Evolutionary conservation across 1,140 invertebrate species (phyloP).

Genomic region (Zaprionus africanus): DNA sequence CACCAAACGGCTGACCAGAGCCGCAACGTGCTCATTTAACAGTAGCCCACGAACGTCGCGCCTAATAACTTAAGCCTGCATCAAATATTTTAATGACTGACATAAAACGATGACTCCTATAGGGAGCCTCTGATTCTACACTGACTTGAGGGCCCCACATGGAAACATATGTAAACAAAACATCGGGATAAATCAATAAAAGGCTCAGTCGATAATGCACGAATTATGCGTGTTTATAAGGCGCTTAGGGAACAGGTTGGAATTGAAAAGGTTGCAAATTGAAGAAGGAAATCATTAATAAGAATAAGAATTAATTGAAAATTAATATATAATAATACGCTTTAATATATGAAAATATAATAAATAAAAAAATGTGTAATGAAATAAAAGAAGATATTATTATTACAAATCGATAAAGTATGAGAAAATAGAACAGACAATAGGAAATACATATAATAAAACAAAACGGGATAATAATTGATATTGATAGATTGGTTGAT

Average conservation of each 20-base stretch:
- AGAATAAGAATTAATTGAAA: neutral
- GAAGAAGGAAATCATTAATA: neutral
- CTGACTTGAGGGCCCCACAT: neutral
- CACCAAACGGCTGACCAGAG: constrained; percentile 56
- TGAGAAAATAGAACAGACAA: too few relatives aligned
- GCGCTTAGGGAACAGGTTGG: neutral
- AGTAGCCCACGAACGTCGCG: constrained; percentile 74
- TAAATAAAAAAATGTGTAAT: too few relatives aligned
- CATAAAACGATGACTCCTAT: constrained; percentile 42
- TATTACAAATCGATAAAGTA: too few relatives aligned
- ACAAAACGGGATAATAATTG: too few relatives aligned
- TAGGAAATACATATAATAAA: too few relatives aligned
- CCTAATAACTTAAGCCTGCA: constrained; percentile 77
- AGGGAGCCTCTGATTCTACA: neutral
- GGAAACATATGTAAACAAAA: constrained; percentile 40
- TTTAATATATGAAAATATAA: too few relatives aligned
- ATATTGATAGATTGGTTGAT: too few relatives aligned
- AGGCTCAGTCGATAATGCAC: constrained; percentile 3
- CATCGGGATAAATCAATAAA: constrained; percentile 28
- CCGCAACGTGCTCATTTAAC: constrained; percentile 80
- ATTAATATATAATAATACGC: too few relatives aligned
- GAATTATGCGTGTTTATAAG: neutral
- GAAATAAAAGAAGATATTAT: too few relatives aligned
- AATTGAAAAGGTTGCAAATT: neutral
- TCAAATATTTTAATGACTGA: constrained; percentile 82